Evolutionary conservation across 2,113 vertebrate species (phyloP), one percentile per base, ranked within the genome.

Genomic region (Crypturellus undulatus): DNA sequence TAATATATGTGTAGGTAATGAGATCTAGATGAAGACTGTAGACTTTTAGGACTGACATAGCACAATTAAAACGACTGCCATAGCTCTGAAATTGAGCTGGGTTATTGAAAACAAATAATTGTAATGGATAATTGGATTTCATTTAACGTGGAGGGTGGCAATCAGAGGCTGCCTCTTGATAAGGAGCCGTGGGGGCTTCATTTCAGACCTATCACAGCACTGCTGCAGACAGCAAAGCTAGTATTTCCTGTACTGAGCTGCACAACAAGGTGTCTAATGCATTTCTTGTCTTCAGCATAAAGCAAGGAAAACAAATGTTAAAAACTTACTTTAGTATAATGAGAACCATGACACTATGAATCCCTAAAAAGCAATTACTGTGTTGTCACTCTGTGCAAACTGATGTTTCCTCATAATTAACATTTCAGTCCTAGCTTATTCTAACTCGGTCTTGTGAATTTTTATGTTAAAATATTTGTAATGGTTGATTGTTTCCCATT

Each of bases 141-240:
- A 6, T 60, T 60, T 71, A 28, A 42, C 2, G 0, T 8, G 24
- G 19, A n/a, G 4, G 24, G 47, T 32, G 36, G 12, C 18, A 60
- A 16, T 1, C 54, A 56, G 52, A 16, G 7, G 19, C 8, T 47
- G 51, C 6, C 10, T 24, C 25, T 14, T 47, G 22, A 32, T n/a
- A 10, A 38, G 82, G 36, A 78, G 52, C 51, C 28, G 34, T 10
- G 10, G 25, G 45, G 49, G 3, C 21, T 13, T 32, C 24, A 3
- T 5, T 40, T 40, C 25, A 25, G 52, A 22, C 14, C 40, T 28
- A 42, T 14, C n/a, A 11, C 8, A 45, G 24, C 36, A 14, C 6
- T 6, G 38, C 6, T 40, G 67, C 1, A 0, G 15, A 51, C 13
- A 32, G 20, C 8, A 47, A 21, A 64, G 5, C 17, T 52, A 34